Evolutionary conservation across 2,113 vertebrate species (phyloP), one percentile per base, ranked within the genome.

Genomic region (Elanus axillaris): DNA sequence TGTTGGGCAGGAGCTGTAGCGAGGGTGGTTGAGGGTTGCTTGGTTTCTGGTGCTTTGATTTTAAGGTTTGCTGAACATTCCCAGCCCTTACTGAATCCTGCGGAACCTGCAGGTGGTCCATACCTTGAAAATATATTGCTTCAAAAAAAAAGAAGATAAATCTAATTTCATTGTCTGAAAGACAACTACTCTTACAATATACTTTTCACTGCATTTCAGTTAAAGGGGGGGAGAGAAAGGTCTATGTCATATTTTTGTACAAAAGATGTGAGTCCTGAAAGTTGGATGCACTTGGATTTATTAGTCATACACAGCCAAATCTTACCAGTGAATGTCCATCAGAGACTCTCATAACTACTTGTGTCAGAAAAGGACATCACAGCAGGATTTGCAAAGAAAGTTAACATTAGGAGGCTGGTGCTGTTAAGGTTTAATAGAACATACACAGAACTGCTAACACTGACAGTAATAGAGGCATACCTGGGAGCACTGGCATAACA

Each of bases 21-120:
- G 3, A 8, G 12, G 8, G 3, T 11, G 20, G 10, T 6, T 5
- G 13, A 14, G 9, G 13, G 4, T 4, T 26, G 21, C 8, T 59
- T 32, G 14, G 15, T 8, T 50, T 56, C 36, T 58, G 13, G 16
- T 31, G 21, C 32, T 72, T 38, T 55, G 16, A 13, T 25, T 55
- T 84, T 55, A 47, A 84, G n/a, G 34, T 40, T 48, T 55, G 32
- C 38, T 50, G 53, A 45, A 23, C 3, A 2, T 32, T 45, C n/a
- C 40, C 50, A 55, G 38, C 47, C 43, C 9, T 9, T 43, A 3
- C 5, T 11, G n/a, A 42, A 38, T 16, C 45, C 36, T 48, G 4
- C 15, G 23, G 36, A 76, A 58, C 6, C 2, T 55, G 23, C 7
- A 22, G 12, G 31, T 71, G 6, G 32, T 32, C 40, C 5, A 1